Evolutionary conservation across 2,888 invertebrate genomes (phyloP).

Genomic region (Prosapia bicincta): DNA sequence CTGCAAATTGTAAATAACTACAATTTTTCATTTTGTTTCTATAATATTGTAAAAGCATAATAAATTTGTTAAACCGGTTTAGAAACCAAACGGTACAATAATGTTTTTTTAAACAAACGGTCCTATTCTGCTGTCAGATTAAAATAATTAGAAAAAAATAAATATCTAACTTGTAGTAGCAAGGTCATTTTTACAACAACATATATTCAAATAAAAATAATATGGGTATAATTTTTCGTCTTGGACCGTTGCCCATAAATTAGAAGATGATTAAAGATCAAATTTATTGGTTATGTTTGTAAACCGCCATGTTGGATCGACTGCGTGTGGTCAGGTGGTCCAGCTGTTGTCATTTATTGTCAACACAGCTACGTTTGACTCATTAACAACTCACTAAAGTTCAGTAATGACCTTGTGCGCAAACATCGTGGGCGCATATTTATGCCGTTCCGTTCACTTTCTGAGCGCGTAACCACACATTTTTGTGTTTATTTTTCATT

Average conservation of each 20-base stretch:
- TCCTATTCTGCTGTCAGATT: neutral
- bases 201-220: neutral
- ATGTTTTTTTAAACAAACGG: too few relatives aligned
- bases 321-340: neutral
- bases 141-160: too few relatives aligned
- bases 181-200: neutral
- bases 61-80: too few relatives aligned
- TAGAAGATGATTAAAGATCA: neutral
- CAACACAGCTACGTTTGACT: neutral
- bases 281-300: neutral
- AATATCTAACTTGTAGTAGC: neutral
- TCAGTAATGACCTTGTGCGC: neutral
- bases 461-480: neutral
- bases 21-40: too few relatives aligned
- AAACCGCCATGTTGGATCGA: neutral
- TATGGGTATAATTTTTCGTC: neutral
- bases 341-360: conserved; percentile 2
- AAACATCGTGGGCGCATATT: neutral
- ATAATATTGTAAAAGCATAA: too few relatives aligned
- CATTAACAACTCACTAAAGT: neutral
- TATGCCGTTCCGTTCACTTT: neutral
- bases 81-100: too few relatives aligned
- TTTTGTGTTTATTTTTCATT: neutral
- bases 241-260: neutral
- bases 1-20: too few relatives aligned